Evolutionary conservation across 2,797 vertebrate genomes (phyloP).

Genomic region (Benthosema pterotum): DNA sequence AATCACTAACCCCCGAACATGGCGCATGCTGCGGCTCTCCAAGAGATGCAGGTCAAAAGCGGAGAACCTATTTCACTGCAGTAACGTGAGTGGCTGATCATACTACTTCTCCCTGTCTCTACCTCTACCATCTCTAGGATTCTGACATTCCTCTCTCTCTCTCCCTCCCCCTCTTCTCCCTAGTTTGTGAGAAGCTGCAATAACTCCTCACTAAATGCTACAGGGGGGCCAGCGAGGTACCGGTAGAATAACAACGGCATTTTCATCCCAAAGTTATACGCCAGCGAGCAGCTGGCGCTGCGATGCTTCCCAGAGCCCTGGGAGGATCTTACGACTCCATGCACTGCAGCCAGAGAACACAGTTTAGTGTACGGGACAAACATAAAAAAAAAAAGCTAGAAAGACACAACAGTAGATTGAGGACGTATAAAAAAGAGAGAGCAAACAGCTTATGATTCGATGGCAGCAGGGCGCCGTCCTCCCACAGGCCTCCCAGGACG

Average conservation of each 20-base stretch:
- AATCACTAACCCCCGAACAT: too few species aligned
- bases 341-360: constrained; percentile 35
- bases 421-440: constrained; percentile 29
- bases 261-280: constrained; percentile 56
- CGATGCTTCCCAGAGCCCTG: constrained; percentile 39
- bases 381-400: neutral
- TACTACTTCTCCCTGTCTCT: constrained; percentile 7
- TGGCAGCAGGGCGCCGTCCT: constrained; percentile 35
- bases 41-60: too few species aligned
- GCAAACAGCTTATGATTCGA: constrained; percentile 42
- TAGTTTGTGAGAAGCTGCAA: constrained; percentile 55
- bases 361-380: constrained; percentile 17
- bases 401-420: constrained; percentile 35
- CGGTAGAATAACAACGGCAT: constrained; percentile 65
- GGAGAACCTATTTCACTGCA: too few species aligned
- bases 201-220: constrained; percentile 58
- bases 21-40: too few species aligned
- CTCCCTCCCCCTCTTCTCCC: constrained; percentile 23
- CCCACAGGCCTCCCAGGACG: constrained; percentile 23
- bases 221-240: constrained; percentile 62
- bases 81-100: too few species aligned
- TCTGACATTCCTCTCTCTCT: constrained; percentile 23
- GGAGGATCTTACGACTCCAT: constrained; percentile 49
- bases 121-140: constrained; percentile 32
- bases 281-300: constrained; percentile 52